Percentiles rank a stretch among this genome's conserved stretches.
phyloP scores from a whole-genome alignment of 1,140 invertebrate genomes.

The Drosophila bocqueti region DNA sequence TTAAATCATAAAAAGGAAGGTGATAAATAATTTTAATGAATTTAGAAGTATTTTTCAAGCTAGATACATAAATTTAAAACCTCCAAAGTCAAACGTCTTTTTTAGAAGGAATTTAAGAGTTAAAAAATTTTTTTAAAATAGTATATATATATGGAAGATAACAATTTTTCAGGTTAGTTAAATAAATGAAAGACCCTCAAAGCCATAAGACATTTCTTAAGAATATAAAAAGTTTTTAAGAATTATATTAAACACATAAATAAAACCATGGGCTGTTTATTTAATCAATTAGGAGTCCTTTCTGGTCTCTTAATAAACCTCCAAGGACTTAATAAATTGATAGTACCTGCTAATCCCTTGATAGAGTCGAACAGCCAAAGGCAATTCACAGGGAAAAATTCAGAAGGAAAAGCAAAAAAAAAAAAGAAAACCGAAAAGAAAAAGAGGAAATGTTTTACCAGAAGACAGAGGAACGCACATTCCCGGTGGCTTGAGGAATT shows the following conservation, averaged over 20 bases:
- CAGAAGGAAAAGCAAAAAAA: neutral
- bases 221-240: too few relatives aligned
- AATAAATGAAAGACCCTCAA: too few relatives aligned
- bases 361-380: constrained; percentile 7
- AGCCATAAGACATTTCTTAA: too few relatives aligned
- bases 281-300: neutral
- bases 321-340: neutral
- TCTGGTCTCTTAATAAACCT: neutral
- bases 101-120: too few relatives aligned
- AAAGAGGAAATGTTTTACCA: constrained; percentile 6
- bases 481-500: constrained; percentile 36
- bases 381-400: neutral
- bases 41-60: neutral
- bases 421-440: neutral
- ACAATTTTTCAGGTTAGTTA: too few relatives aligned
- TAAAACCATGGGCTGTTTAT: too few relatives aligned
- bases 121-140: too few relatives aligned
- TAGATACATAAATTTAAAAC: neutral
- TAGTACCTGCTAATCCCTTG: constrained; percentile 5
- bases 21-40: neutral
- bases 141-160: too few relatives aligned
- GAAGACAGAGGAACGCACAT: constrained; percentile 21
- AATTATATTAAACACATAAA: too few relatives aligned
- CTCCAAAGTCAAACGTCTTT: neutral
- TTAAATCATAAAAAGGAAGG: neutral